Evolutionary conservation across 2,888 invertebrate genomes (phyloP).

Genomic region (Steinernema hermaphroditum): DNA sequence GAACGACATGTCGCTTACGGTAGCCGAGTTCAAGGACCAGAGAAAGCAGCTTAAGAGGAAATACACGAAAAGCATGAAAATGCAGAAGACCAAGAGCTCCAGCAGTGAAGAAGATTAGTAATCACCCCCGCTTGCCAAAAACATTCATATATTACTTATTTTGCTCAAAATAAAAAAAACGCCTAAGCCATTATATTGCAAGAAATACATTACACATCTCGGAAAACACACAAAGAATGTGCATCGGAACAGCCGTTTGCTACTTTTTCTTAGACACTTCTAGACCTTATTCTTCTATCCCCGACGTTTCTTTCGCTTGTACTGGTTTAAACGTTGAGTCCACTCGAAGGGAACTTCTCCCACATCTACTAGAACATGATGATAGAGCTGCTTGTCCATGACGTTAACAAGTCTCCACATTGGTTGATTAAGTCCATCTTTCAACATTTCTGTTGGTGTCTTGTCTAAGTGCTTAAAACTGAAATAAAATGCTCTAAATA

Average conservation of each 20-base stretch:
- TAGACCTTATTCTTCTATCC: too few species aligned
- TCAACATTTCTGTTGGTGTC: conserved; percentile 1
- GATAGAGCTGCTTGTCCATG: conserved; percentile 56
- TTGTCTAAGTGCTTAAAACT: conserved; percentile 46
- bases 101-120: too few species aligned
- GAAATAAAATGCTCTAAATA: conserved; percentile 34
- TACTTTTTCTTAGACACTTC: too few species aligned
- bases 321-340: conserved; percentile 13
- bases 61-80: conserved; percentile 29
- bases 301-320: too few species aligned
- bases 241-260: too few species aligned
- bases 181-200: too few species aligned
- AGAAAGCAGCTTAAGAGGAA: background rate
- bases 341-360: conserved; percentile 61
- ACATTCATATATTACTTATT: too few species aligned
- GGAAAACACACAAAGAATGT: too few species aligned
- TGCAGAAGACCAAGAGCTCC: background rate
- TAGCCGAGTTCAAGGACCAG: conserved; percentile 6
- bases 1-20: conserved; percentile 18
- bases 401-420: conserved; percentile 62
- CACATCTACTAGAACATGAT: conserved; percentile 65
- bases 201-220: too few species aligned
- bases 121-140: too few species aligned
- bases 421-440: conserved; percentile 62
- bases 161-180: too few species aligned